Conservation (phyloP, 2,113 vertebrate genomes). For the Nyctibius bracteatus region DNA sequence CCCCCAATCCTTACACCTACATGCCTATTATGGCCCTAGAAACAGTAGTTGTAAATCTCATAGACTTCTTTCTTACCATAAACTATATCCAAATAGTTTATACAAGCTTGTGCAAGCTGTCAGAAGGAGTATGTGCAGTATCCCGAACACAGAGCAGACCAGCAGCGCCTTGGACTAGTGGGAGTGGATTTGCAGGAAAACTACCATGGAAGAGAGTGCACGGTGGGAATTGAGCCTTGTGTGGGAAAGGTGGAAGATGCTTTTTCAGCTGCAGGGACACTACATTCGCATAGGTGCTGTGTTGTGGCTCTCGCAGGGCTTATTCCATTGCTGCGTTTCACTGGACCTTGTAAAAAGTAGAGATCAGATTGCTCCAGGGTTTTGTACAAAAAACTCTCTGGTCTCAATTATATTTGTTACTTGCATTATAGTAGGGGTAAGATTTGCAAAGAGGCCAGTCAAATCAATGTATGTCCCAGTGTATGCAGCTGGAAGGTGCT, state of each 20-base stretch:
- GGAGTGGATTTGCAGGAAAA: background rate
- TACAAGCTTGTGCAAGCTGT: slow-evolving; percentile 21
- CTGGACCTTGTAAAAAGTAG: background rate
- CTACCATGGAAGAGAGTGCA: background rate
- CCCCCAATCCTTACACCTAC: slow-evolving; percentile 1
- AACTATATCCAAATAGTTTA: slow-evolving; percentile 47
- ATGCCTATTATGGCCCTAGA: slow-evolving; percentile 56
- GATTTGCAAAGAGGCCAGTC: background rate
- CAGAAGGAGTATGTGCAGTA: slow-evolving; percentile 33
- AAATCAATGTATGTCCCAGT: fast-evolving
- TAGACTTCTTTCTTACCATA: background rate
- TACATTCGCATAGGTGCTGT: fast-evolving
- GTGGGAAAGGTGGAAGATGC: background rate
- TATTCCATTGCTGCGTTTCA: background rate
- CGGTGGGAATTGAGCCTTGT: background rate
- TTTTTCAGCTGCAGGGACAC: background rate
- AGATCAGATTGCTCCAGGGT: background rate
- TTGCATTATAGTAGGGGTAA: background rate
- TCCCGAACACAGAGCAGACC: background rate
- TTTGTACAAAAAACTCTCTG: background rate
- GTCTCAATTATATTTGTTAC: background rate
- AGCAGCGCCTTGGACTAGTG: fast-evolving
- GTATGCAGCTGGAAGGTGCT: background rate
- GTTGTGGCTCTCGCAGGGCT: fast-evolving
- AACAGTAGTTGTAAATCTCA: slow-evolving; percentile 60